Percentiles rank a stretch among this genome's conserved stretches.
These are phyloP conservation scores for Caenorhabditis doughertyi DNA, from an alignment of 2,888 invertebrate species.

Conservation along the genomic window DNA sequence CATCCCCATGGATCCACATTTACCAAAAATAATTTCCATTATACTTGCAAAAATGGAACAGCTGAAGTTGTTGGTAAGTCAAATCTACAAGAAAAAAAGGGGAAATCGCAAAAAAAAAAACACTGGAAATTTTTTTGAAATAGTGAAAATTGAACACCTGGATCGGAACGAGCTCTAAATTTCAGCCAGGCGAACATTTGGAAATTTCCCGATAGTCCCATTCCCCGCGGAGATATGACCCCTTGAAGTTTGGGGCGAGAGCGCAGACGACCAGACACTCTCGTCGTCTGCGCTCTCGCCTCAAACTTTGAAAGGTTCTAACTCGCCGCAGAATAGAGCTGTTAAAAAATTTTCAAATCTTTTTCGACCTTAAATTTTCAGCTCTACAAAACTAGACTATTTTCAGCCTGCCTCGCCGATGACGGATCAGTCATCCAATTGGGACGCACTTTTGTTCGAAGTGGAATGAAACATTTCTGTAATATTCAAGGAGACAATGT, in stretches of 20 bases:
- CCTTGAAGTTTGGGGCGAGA: no score
- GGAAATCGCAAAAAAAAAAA: background rate
- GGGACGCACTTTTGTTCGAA: constrained; percentile 76
- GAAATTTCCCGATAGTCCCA: no score
- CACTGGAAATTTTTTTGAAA: background rate
- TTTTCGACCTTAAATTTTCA: background rate
- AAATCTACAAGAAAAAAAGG: no score
- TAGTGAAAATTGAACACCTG: no score
- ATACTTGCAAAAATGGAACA: constrained; percentile 81
- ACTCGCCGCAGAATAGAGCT: no score
- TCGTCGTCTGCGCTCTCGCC: no score
- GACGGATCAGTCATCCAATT: constrained; percentile 81
- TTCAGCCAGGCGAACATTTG: no score
- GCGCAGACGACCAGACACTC: no score
- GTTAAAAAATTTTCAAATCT: background rate
- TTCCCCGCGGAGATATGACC: no score
- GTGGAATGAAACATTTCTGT: constrained; percentile 80
- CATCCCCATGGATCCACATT: constrained; percentile 81
- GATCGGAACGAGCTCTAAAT: no score
- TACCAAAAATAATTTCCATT: constrained; percentile 82
- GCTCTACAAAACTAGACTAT: background rate
- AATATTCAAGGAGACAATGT: constrained; percentile 78
- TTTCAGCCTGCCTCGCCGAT: constrained; percentile 80
- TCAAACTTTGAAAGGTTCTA: no score
- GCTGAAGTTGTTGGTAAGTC: constrained; percentile 82